Conservation (phyloP, 2,797 vertebrate species). For the Lithobates sylvaticus region DNA sequence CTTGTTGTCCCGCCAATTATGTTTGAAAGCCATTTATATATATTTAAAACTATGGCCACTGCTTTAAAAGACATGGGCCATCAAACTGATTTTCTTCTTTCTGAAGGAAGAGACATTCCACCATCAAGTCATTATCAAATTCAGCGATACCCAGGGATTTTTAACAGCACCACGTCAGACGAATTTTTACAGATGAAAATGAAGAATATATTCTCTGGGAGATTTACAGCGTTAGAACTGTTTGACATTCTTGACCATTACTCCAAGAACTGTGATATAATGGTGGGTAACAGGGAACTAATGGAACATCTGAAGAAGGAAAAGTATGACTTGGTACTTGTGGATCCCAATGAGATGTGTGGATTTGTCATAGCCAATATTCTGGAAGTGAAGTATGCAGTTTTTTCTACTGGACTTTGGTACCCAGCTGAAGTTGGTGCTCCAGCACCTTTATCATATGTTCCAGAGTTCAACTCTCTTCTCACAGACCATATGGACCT, state of each 20-base stretch:
- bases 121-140: slow-evolving; percentile 89
- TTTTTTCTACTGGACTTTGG: slow-evolving; percentile 98
- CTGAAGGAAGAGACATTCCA: slow-evolving; percentile 91
- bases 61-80: slow-evolving; percentile 92
- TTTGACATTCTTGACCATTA: slow-evolving; percentile 98
- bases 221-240: slow-evolving; percentile 91
- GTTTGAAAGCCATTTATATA: slow-evolving; percentile 99
- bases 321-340: slow-evolving; percentile 92
- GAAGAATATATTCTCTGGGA: slow-evolving; percentile 95
- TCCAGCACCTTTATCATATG: slow-evolving; percentile 92
- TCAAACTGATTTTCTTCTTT: slow-evolving; percentile 91
- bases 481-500: slow-evolving; percentile 95
- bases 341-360: slow-evolving; percentile 99
- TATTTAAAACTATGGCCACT: slow-evolving; percentile 95
- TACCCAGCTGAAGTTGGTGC: slow-evolving; percentile 97
- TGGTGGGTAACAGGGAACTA: slow-evolving; percentile 88
- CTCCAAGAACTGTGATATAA: slow-evolving; percentile 93
- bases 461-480: slow-evolving; percentile 98
- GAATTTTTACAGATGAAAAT: slow-evolving; percentile 97
- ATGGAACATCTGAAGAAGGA: slow-evolving; percentile 87
- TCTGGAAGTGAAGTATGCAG: slow-evolving; percentile 90
- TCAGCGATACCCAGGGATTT: slow-evolving; percentile 95
- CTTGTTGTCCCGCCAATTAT: slow-evolving; percentile 97
- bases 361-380: slow-evolving; percentile 97
- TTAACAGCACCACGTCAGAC: slow-evolving; percentile 94